phyloP scores from a whole-genome alignment of 2,797 vertebrate species.

The Gephyroberyx darwinii region DNA sequence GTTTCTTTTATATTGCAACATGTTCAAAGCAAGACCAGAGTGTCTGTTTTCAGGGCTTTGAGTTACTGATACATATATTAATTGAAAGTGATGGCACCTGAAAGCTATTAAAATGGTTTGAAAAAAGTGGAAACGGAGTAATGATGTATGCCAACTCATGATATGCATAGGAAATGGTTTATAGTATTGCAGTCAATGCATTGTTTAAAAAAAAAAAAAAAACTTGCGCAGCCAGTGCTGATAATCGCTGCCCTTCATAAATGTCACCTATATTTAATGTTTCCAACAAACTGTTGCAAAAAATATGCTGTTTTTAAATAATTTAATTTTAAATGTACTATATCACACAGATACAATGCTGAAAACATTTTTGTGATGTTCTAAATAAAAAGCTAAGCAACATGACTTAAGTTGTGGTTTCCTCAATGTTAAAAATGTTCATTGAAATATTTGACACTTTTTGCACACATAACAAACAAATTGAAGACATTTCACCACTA shows the following conservation, averaged over 20 bases:
- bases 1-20: conserved; percentile 61
- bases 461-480: not conserved
- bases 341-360: conserved; percentile 80
- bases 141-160: conserved; percentile 58
- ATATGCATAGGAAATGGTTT: conserved; percentile 73
- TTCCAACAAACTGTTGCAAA: conserved; percentile 59
- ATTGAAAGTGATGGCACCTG: conserved; percentile 31
- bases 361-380: conserved; percentile 82
- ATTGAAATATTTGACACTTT: not conserved
- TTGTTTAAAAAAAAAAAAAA: conserved; percentile 62
- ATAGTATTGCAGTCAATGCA: conserved; percentile 71
- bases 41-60: conserved; percentile 53
- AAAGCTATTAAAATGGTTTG: conserved; percentile 29
- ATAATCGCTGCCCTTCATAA: conserved; percentile 60
- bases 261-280: conserved; percentile 81
- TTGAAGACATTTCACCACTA: not conserved
- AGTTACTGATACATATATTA: conserved; percentile 50
- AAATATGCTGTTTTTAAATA: conserved; percentile 82
- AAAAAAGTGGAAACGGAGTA: conserved; percentile 37
- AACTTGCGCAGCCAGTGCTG: conserved; percentile 62
- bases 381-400: conserved; percentile 75
- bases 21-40: conserved; percentile 55
- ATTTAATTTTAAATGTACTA: conserved; percentile 85
- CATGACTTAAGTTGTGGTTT: conserved; percentile 32
- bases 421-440: not conserved